Evolutionary conservation across 1,140 invertebrate species (phyloP).

Genomic region (Zaprionus nigranus): DNA sequence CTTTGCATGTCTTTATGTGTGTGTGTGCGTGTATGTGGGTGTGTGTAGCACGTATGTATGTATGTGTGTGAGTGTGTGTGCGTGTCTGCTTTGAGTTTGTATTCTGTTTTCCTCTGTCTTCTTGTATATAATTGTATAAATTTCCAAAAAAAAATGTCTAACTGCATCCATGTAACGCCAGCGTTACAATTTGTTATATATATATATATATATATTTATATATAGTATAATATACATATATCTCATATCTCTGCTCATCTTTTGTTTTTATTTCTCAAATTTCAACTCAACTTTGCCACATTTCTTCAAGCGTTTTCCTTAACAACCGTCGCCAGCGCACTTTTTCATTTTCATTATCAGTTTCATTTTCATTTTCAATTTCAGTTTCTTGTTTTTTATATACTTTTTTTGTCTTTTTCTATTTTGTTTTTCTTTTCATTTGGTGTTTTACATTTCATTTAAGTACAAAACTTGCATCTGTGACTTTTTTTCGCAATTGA

Average conservation of each 20-base stretch:
- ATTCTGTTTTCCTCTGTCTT: slow-evolving; percentile 21
- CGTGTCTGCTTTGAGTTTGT: slow-evolving; percentile 19
- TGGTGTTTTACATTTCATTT: slow-evolving; percentile 72
- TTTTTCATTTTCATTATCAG: slow-evolving; percentile 29
- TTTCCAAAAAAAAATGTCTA: slow-evolving; percentile 47
- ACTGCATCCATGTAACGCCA: slow-evolving; percentile 54
- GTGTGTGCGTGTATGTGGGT: slow-evolving; percentile 13
- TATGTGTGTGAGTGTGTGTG: slow-evolving; percentile 1
- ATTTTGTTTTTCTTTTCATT: slow-evolving; percentile 42
- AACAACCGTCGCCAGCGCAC: slow-evolving; percentile 72
- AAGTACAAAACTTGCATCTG: slow-evolving; percentile 64
- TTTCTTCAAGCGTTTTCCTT: slow-evolving; percentile 37
- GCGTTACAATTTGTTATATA: slow-evolving; percentile 38
- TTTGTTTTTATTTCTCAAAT: slow-evolving; percentile 22
- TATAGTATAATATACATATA: slow-evolving; percentile 40
- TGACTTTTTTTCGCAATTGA: slow-evolving; percentile 9
- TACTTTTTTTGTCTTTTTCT: slow-evolving; percentile 15
- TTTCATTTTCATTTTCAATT: slow-evolving; percentile 16
- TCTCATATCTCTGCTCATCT: slow-evolving; percentile 35
- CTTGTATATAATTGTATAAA: slow-evolving; percentile 54
- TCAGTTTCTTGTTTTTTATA: slow-evolving; percentile 33
- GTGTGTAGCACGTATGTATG: slow-evolving; percentile 7
- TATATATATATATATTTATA: slow-evolving; percentile 28
- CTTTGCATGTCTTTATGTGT: slow-evolving; percentile 19
- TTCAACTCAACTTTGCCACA: slow-evolving; percentile 18